Evolutionary conservation across 1,140 invertebrate species (phyloP).

Genomic region (Sipha flava): DNA sequence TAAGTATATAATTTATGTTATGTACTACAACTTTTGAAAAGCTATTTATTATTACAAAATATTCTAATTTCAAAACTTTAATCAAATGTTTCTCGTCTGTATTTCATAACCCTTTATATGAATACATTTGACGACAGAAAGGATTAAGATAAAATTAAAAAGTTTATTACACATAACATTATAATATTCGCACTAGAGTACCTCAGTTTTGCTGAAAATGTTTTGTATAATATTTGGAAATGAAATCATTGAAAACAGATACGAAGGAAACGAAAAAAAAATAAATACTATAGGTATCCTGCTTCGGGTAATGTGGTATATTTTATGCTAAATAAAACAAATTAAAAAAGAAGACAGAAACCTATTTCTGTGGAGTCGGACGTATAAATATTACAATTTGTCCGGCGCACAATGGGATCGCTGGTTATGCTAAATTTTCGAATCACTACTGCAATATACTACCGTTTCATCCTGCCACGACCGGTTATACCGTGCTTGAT

Average conservation of each 20-base stretch:
- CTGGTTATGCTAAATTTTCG: background rate
- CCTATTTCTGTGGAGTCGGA: background rate
- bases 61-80: constrained; percentile 6
- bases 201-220: no score
- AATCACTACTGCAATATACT: background rate
- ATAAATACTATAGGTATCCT: no score
- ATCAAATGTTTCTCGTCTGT: background rate
- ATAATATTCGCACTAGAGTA: no score
- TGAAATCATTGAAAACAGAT: background rate
- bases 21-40: background rate
- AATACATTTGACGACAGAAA: background rate
- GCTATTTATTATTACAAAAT: background rate
- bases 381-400: background rate
- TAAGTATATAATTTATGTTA: background rate
- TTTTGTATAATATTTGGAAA: background rate
- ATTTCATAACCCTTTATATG: background rate
- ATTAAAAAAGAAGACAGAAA: background rate
- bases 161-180: background rate
- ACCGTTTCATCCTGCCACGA: background rate
- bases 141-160: background rate
- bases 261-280: background rate
- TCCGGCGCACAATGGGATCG: background rate
- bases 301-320: no score
- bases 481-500: background rate
- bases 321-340: no score